These are phyloP conservation scores for Thalassarche chlororhynchos DNA, from an alignment of 2,113 vertebrate species.

Conservation along the genomic window DNA sequence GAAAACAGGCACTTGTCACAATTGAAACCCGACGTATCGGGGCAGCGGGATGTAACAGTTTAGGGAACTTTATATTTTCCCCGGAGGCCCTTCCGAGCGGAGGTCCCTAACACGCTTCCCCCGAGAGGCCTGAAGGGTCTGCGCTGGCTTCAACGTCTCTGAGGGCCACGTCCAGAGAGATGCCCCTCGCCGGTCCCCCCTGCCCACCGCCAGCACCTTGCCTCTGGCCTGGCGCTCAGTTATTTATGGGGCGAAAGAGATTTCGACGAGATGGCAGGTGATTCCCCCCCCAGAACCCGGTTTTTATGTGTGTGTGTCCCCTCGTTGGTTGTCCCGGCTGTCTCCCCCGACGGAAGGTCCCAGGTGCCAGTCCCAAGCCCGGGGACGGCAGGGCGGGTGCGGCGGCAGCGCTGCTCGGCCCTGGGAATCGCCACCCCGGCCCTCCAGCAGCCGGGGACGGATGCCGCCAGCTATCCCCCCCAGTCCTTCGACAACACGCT, in stretches of 20 bases:
- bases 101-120: background rate
- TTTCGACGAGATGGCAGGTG: background rate
- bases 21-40: slow-evolving; percentile 21
- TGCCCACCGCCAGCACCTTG: background rate
- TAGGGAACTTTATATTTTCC: background rate
- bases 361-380: background rate
- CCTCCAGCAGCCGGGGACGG: background rate
- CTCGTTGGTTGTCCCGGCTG: background rate
- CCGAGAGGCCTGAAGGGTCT: background rate
- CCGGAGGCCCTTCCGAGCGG: background rate
- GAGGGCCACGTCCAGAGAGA: background rate
- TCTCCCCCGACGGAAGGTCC: background rate
- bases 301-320: background rate
- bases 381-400: background rate
- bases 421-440: background rate
- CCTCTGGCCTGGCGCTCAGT: background rate
- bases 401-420: background rate
- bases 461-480: background rate
- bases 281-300: background rate
- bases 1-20: slow-evolving; percentile 62
- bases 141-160: background rate
- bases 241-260: background rate
- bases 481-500: background rate
- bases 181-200: no score
- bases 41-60: background rate